These are phyloP conservation scores for Neotoxoptera formosana DNA, from an alignment of 1,140 invertebrate genomes.

Conservation along the genomic window DNA sequence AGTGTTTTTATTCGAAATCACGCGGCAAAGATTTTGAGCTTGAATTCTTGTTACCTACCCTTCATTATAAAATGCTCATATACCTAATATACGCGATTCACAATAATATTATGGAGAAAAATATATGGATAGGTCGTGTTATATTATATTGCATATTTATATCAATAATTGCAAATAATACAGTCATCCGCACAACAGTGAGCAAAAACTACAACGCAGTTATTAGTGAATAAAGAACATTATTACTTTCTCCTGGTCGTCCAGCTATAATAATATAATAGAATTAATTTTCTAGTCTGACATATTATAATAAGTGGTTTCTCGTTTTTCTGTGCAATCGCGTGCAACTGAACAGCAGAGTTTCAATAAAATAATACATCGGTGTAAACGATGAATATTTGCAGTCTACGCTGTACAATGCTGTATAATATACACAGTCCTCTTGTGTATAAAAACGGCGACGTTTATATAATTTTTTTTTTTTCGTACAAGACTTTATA, in stretches of 20 bases:
- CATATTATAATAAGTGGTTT: neutral
- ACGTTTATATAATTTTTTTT: too few species aligned
- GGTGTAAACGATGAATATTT: neutral
- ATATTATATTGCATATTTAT: neutral
- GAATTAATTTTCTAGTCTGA: neutral
- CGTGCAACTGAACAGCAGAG: neutral
- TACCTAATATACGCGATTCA: neutral
- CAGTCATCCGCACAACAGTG: neutral
- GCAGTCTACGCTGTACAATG: neutral
- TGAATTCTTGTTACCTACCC: too few species aligned
- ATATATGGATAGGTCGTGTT: neutral
- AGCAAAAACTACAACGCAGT: neutral
- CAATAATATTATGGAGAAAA: neutral
- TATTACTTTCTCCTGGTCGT: neutral
- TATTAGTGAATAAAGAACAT: neutral
- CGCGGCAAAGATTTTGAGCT: too few species aligned
- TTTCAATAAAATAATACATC: neutral
- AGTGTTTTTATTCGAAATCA: neutral
- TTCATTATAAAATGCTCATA: too few species aligned
- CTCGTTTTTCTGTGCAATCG: neutral
- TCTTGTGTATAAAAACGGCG: too few species aligned
- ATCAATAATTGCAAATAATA: constrained; percentile 6
- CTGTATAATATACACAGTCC: neutral
- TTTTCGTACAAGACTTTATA: too few species aligned
- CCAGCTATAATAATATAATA: neutral